Conservation (phyloP, 2,797 vertebrate species). For the Sebastes kiyomatsui region DNA sequence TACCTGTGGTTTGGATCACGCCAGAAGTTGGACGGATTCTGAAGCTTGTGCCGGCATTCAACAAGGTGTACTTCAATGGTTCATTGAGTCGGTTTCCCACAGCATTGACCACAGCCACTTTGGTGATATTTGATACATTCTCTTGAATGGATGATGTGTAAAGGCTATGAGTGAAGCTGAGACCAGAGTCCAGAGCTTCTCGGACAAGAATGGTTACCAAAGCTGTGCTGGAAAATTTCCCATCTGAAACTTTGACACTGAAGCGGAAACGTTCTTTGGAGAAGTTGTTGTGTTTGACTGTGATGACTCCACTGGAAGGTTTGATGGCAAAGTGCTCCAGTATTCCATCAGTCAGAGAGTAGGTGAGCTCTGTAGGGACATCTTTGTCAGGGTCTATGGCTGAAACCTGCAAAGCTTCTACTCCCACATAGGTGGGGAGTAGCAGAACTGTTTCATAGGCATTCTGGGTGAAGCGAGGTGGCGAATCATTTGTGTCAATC, state of each 20-base stretch:
- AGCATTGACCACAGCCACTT: conserved; percentile 94
- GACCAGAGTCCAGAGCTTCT: conserved; percentile 93
- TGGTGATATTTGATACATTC: conserved; percentile 91
- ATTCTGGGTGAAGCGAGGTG: conserved; percentile 90
- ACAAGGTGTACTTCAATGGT: conserved; percentile 91
- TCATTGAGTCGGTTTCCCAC: conserved; percentile 95
- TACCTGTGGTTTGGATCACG: conserved; percentile 93
- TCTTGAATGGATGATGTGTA: conserved; percentile 93
- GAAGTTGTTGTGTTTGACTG: conserved; percentile 91
- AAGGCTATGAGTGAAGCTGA: conserved; percentile 89
- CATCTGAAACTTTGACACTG: conserved; percentile 92
- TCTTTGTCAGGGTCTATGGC: conserved; percentile 92
- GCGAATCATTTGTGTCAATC: conserved; percentile 95
- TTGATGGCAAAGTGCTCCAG: conserved; percentile 91
- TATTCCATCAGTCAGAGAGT: conserved; percentile 89
- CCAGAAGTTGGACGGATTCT: conserved; percentile 93
- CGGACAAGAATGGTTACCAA: conserved; percentile 89
- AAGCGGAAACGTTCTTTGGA: conserved; percentile 93
- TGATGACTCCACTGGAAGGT: conserved; percentile 87
- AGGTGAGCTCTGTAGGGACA: conserved; percentile 88
- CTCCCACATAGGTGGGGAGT: conserved; percentile 92
- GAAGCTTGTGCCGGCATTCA: conserved; percentile 93
- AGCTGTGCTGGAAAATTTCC: conserved; percentile 92
- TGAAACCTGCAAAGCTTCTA: conserved; percentile 92
- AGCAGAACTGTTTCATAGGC: conserved; percentile 92